These are phyloP conservation scores for Halichoerus grypus DNA, from an alignment of 2,113 vertebrate species.

Conservation along the genomic window DNA sequence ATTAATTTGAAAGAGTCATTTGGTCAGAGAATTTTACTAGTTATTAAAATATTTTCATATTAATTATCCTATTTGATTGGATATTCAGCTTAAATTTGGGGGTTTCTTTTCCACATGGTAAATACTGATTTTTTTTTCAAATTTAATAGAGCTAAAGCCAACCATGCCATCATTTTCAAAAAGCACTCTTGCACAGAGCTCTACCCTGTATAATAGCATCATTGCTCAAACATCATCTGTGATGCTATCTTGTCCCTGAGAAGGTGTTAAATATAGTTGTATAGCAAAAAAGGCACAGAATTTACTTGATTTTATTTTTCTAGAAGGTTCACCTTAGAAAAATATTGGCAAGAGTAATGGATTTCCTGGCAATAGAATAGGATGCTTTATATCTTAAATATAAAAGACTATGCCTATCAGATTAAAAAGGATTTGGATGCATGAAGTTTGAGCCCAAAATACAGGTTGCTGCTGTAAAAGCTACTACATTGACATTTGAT, in stretches of 20 bases:
- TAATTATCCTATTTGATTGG: conserved; percentile 8
- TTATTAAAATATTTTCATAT: conserved; percentile 24
- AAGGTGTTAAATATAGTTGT: conserved; percentile 34
- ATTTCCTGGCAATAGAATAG: conserved; percentile 58
- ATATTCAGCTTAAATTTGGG: not conserved
- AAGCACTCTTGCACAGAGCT: conserved; percentile 43
- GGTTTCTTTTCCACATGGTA: conserved; percentile 58
- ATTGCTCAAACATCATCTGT: conserved; percentile 20
- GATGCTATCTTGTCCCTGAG: not conserved
- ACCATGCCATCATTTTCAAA: conserved; percentile 50
- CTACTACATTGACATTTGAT: not conserved
- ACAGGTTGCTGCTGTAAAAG: not conserved
- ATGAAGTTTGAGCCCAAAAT: not conserved
- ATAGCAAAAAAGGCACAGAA: not conserved
- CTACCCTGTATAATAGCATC: not conserved
- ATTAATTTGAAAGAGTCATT: not conserved
- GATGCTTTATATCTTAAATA: conserved; percentile 43
- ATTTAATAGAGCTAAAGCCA: conserved; percentile 69
- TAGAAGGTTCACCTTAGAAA: conserved; percentile 56
- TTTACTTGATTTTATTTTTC: conserved; percentile 63
- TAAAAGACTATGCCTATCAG: not conserved
- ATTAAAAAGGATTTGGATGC: conserved; percentile 40
- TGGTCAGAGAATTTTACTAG: not conserved
- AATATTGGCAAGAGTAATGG: conserved; percentile 58
- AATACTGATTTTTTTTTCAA: conserved; percentile 63